These are phyloP conservation scores for Corynorhinus townsendii DNA, from an alignment of 2,113 vertebrate genomes.

Conservation along the genomic window DNA sequence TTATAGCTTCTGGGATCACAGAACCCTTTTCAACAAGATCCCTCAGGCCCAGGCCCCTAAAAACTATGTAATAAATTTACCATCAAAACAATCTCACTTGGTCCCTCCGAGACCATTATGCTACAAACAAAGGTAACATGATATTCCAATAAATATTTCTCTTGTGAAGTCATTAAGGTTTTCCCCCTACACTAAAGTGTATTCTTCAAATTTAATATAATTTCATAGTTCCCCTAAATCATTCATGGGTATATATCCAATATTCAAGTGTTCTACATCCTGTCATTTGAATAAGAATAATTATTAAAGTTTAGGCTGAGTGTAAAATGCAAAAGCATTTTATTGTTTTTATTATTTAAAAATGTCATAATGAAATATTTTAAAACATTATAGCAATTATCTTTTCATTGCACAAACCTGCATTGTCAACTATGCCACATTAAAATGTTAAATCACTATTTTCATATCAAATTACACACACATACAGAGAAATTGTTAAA, in stretches of 20 bases:
- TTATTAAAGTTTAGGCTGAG: conserved; percentile 73
- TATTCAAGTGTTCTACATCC: conserved; percentile 64
- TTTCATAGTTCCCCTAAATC: conserved; percentile 67
- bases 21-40: conserved; percentile 65
- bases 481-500: background rate
- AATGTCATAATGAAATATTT: conserved; percentile 77
- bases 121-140: conserved; percentile 70
- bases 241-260: conserved; percentile 52
- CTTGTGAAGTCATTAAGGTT: conserved; percentile 68
- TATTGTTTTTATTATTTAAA: conserved; percentile 78
- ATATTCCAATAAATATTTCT: conserved; percentile 73
- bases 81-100: conserved; percentile 69
- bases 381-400: conserved; percentile 74
- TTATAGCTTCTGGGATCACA: conserved; percentile 53
- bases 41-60: conserved; percentile 60
- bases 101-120: conserved; percentile 69
- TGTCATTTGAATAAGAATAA: conserved; percentile 75
- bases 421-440: conserved; percentile 60
- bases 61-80: conserved; percentile 68
- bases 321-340: conserved; percentile 69
- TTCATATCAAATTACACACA: conserved; percentile 71
- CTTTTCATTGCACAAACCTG: conserved; percentile 69
- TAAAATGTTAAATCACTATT: conserved; percentile 66
- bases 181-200: conserved; percentile 40
- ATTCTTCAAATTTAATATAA: conserved; percentile 71